These are phyloP conservation scores for Climacteris rufus DNA, from an alignment of 2,113 vertebrate genomes.

Conservation along the genomic window DNA sequence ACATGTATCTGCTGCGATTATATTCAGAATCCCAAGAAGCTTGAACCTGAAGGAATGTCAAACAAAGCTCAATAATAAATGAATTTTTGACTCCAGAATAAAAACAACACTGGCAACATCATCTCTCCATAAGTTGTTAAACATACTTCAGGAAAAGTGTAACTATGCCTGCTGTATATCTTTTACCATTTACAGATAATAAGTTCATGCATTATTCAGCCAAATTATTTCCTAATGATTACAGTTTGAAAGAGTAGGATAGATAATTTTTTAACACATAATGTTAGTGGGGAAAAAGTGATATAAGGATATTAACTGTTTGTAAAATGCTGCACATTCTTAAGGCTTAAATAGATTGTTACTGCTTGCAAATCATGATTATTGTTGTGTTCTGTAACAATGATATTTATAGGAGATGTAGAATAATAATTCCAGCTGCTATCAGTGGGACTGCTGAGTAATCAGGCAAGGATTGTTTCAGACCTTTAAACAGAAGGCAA, in stretches of 20 bases:
- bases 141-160: background rate
- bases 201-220: background rate
- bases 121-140: background rate
- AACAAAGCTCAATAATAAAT: constrained; percentile 48
- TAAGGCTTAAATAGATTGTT: background rate
- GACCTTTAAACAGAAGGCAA: background rate
- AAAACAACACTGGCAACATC: background rate
- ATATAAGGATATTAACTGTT: background rate
- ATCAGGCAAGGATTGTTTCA: background rate
- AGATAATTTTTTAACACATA: background rate
- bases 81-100: constrained; percentile 3
- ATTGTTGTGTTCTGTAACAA: background rate
- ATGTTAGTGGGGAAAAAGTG: background rate
- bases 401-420: background rate
- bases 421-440: background rate
- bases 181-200: background rate
- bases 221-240: background rate
- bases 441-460: background rate
- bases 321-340: background rate
- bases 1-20: constrained; percentile 23
- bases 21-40: constrained; percentile 29
- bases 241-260: background rate
- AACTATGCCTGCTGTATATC: background rate
- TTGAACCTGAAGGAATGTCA: constrained; percentile 42
- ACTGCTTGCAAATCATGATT: background rate